These are phyloP conservation scores for Harpagifer antarcticus DNA, from an alignment of 2,797 vertebrate species.

Conservation along the genomic window DNA sequence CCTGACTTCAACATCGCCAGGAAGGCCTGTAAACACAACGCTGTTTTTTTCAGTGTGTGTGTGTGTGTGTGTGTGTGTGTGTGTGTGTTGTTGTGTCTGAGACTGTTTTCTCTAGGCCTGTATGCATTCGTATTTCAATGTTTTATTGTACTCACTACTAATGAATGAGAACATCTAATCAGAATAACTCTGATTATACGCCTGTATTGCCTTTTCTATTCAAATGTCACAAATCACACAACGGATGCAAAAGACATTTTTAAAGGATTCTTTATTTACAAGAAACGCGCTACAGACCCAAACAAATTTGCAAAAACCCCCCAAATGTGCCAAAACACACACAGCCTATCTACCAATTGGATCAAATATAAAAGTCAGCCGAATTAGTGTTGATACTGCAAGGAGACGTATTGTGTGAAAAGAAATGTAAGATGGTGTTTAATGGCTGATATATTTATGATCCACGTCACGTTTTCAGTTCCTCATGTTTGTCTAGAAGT, in stretches of 20 bases:
- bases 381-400: no score
- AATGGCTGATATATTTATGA: no score
- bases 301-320: rapidly evolving
- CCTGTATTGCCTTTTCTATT: not conserved
- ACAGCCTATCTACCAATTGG: no score
- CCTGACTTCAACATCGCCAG: constrained; percentile 37
- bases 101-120: not conserved
- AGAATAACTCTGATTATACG: not conserved
- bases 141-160: not conserved
- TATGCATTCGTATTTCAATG: not conserved
- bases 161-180: no score
- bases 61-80: constrained; percentile 21
- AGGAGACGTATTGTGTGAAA: no score
- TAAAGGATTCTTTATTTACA: not conserved
- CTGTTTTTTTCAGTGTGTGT: constrained; percentile 38
- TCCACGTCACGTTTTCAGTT: no score
- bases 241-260: not conserved
- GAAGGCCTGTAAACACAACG: constrained; percentile 57
- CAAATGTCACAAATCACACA: not conserved
- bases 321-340: no score
- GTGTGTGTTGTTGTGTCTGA: not conserved
- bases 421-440: no score
- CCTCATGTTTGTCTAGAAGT: no score
- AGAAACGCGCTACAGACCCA: no score
- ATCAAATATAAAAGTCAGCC: no score